Percentiles rank a stretch among this genome's conserved stretches.
phyloP scores from a whole-genome alignment of 2,113 vertebrate species.

The Aegotheles bennettii region DNA sequence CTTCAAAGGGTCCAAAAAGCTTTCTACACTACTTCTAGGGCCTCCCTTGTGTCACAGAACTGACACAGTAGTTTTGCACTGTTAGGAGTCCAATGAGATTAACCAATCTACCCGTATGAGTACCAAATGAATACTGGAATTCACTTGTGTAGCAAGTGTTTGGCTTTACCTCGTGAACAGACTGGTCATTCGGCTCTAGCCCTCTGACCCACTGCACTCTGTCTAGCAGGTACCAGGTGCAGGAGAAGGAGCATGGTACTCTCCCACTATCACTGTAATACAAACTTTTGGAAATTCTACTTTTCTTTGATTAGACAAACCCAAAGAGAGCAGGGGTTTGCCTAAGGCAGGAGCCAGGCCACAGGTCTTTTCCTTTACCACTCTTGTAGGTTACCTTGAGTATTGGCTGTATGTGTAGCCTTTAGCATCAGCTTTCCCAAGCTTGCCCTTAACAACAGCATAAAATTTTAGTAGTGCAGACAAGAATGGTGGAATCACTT shows the following conservation, averaged over 20 bases:
- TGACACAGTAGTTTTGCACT: not conserved
- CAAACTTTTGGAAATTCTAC: not conserved
- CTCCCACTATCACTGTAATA: not conserved
- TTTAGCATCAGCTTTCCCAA: not conserved
- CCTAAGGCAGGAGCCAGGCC: not conserved
- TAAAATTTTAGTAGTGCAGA: not conserved
- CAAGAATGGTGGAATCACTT: not conserved
- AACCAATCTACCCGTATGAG: not conserved
- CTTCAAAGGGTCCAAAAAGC: not conserved
- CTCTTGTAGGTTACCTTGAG: not conserved
- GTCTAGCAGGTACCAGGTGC: not conserved
- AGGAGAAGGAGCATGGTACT: not conserved
- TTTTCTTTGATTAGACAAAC: not conserved
- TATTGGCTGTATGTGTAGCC: fast-evolving
- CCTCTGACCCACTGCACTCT: not conserved
- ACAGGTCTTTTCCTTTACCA: not conserved
- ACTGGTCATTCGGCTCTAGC: fast-evolving
- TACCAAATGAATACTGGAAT: not conserved
- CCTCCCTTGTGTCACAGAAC: not conserved
- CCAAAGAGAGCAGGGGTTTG: not conserved
- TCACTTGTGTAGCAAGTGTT: not conserved
- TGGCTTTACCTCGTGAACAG: not conserved
- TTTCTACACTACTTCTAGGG: not conserved
- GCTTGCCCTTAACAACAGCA: not conserved
- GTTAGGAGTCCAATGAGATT: not conserved